Percentiles rank a stretch among this genome's conserved stretches.
phyloP scores from a whole-genome alignment of 64 coral and sea anemone genomes.

The Montipora efflorescens region DNA sequence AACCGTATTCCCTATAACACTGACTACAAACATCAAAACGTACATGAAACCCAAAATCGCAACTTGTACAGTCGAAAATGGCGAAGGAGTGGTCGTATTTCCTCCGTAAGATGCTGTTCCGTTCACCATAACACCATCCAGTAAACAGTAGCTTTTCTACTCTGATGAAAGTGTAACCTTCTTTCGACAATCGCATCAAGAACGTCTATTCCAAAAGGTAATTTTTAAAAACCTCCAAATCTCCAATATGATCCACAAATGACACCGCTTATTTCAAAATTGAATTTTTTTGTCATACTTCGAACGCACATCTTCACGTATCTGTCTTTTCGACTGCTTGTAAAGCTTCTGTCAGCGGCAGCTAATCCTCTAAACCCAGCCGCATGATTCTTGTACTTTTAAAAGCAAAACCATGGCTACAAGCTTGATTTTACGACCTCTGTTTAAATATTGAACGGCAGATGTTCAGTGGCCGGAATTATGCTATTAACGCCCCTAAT shows the following conservation, averaged over 20 bases:
- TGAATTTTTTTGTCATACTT: not conserved
- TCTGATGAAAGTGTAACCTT: not conserved
- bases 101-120: not conserved
- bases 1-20: constrained; percentile 84
- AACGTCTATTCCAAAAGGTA: not conserved
- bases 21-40: constrained; percentile 80
- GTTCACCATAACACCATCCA: constrained; percentile 27
- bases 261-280: not conserved
- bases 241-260: not conserved
- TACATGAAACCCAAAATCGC: constrained; percentile 70
- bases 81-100: not conserved
- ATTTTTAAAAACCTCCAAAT: not conserved
- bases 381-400: constrained; percentile 60
- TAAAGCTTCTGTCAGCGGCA: constrained; percentile 41
- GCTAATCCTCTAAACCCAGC: constrained; percentile 31
- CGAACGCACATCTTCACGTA: no score
- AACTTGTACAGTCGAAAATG: constrained; percentile 38
- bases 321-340: constrained; percentile 24
- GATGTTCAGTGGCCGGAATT: not conserved
- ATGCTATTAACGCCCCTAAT: not conserved
- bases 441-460: constrained; percentile 56
- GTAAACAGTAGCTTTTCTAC: not conserved
- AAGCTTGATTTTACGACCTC: constrained; percentile 52
- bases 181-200: not conserved
- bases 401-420: constrained; percentile 77